Percentiles rank a stretch among this genome's conserved stretches.
Conservation (phyloP, 2,888 invertebrate species). For the Dryomyza anilis region DNA sequence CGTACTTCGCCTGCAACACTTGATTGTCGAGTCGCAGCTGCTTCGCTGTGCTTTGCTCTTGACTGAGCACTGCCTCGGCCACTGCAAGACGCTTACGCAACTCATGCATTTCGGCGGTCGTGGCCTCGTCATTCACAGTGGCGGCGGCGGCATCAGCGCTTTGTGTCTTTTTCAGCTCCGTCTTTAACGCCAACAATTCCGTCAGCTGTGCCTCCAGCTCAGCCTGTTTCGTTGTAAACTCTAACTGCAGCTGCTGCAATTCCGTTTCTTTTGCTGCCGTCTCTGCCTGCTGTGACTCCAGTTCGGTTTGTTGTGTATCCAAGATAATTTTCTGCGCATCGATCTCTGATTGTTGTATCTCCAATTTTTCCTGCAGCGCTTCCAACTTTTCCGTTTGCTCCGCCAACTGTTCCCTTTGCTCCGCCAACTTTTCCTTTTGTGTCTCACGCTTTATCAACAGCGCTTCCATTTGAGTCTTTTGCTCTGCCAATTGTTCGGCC, state of each 20-base stretch:
- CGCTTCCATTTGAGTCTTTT: too few species aligned
- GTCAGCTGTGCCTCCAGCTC: too few species aligned
- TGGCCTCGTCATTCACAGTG: too few species aligned
- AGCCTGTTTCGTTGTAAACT: too few species aligned
- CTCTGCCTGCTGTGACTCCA: constrained; percentile 35
- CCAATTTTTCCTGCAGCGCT: constrained; percentile 31
- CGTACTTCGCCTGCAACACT: constrained; percentile 57
- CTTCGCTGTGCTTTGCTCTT: constrained; percentile 37
- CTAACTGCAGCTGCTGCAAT: constrained; percentile 30
- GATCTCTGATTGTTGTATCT: constrained; percentile 36
- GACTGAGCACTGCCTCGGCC: constrained; percentile 35
- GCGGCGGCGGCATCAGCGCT: background rate
- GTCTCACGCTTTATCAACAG: constrained; percentile 38
- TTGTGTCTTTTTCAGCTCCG: constrained; percentile 4
- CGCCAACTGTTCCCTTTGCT: constrained; percentile 33
- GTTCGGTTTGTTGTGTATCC: constrained; percentile 30
- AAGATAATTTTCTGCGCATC: too few species aligned
- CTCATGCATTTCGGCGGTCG: constrained; percentile 29
- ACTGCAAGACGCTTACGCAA: constrained; percentile 33
- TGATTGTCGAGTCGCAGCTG: constrained; percentile 49
- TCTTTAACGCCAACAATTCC: constrained; percentile 29
- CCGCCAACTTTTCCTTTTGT: constrained; percentile 33
- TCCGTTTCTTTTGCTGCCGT: too few species aligned
- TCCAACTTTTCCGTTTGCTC: constrained; percentile 33
- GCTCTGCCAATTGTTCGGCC: too few species aligned